Percentiles rank a stretch among this genome's conserved stretches.
phyloP scores from a whole-genome alignment of 1,140 invertebrate genomes.

The Drosophila nebulosa region DNA sequence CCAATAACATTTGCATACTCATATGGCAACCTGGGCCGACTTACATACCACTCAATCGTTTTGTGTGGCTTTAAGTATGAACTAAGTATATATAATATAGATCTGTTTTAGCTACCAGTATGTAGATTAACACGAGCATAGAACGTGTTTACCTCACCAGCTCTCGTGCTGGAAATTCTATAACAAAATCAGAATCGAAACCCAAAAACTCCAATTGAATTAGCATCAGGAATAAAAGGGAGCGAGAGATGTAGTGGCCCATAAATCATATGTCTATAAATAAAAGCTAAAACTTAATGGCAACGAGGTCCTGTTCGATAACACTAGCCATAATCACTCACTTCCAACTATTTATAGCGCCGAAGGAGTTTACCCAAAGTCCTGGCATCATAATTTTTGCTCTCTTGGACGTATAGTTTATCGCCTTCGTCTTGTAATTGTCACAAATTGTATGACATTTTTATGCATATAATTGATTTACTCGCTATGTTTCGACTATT shows the following conservation, averaged over 20 bases:
- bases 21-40: slow-evolving; percentile 48
- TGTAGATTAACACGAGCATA: slow-evolving; percentile 53
- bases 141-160: slow-evolving; percentile 20
- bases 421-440: slow-evolving; percentile 75
- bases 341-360: slow-evolving; percentile 61
- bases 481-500: slow-evolving; percentile 64
- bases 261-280: slow-evolving; percentile 73
- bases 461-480: slow-evolving; percentile 79
- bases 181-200: neutral
- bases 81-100: slow-evolving; percentile 43
- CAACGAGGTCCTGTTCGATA: slow-evolving; percentile 47
- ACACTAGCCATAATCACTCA: slow-evolving; percentile 61
- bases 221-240: neutral
- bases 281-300: slow-evolving; percentile 69
- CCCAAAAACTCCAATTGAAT: neutral
- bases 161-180: slow-evolving; percentile 28
- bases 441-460: slow-evolving; percentile 76
- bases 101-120: slow-evolving; percentile 56
- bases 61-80: slow-evolving; percentile 13
- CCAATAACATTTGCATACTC: slow-evolving; percentile 60
- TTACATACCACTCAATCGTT: slow-evolving; percentile 49
- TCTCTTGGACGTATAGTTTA: slow-evolving; percentile 48
- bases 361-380: slow-evolving; percentile 32
- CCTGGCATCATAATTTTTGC: slow-evolving; percentile 47
- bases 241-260: neutral